A percentile compares a stretch with the other conserved stretches of the same genome.
Conservation (phyloP, 2,888 invertebrate genomes). For the Peribatodes rhomboidaria region DNA sequence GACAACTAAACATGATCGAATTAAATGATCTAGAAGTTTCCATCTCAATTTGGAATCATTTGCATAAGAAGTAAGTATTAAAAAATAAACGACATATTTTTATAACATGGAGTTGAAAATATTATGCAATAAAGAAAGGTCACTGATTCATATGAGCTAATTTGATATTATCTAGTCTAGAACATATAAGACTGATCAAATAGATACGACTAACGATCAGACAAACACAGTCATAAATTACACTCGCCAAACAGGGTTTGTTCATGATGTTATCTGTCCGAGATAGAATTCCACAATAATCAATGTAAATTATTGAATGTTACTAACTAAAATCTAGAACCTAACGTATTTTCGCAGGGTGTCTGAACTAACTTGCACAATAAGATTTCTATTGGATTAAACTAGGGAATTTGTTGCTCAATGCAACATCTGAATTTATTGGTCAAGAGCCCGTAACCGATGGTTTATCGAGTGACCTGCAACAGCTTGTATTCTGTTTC, state of each 20-base stretch:
- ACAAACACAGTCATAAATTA: constrained; percentile 28
- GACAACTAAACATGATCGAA: neutral
- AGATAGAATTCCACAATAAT: constrained; percentile 34
- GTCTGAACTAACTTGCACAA: constrained; percentile 39
- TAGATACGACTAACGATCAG: constrained; percentile 27
- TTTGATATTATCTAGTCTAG: constrained; percentile 10
- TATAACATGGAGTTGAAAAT: constrained; percentile 7
- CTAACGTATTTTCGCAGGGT: constrained; percentile 23
- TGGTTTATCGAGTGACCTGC: constrained; percentile 43
- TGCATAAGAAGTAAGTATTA: constrained; percentile 3
- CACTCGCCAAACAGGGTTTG: constrained; percentile 17
- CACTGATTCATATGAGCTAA: constrained; percentile 7
- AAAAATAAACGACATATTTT: neutral
- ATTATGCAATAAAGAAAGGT: constrained; percentile 26
- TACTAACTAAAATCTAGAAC: constrained; percentile 5
- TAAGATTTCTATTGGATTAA: constrained; percentile 40
- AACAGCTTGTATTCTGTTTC: constrained; percentile 37
- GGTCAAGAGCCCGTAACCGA: constrained; percentile 39
- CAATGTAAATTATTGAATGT: constrained; percentile 25
- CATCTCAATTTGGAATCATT: constrained; percentile 5
- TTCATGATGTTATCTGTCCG: constrained; percentile 20
- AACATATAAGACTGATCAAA: constrained; percentile 13
- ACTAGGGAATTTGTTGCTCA: constrained; percentile 43
- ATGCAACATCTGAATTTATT: constrained; percentile 46
- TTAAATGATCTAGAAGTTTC: neutral